Percentiles rank a stretch among this genome's conserved stretches.
Conservation (phyloP, 1,140 invertebrate species). For the Dendrolimus punctatus region DNA sequence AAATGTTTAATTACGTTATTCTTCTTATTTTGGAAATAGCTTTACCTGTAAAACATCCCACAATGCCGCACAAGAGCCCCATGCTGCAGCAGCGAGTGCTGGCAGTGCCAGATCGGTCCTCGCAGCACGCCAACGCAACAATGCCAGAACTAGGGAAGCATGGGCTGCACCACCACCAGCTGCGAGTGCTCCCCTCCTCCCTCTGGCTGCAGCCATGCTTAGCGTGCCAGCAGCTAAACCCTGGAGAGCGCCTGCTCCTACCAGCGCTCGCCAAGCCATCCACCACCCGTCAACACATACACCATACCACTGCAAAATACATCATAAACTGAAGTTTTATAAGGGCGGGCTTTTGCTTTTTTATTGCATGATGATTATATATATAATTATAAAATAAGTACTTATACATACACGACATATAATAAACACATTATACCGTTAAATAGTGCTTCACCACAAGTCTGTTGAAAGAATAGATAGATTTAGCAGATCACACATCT, state of each 20-base stretch:
- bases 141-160: conserved; percentile 76
- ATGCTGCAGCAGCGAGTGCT: conserved; percentile 80
- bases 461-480: no score
- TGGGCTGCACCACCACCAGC: conserved; percentile 80
- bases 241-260: conserved; percentile 77
- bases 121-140: conserved; percentile 75
- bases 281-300: conserved; percentile 77
- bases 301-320: conserved; percentile 53
- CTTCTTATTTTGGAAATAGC: background rate
- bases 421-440: no score
- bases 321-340: background rate
- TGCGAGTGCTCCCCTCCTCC: conserved; percentile 76
- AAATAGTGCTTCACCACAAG: no score
- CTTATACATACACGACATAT: no score
- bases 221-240: conserved; percentile 78
- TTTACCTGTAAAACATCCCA: conserved; percentile 78
- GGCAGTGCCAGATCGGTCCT: conserved; percentile 76
- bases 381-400: no score
- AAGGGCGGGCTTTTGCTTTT: no score
- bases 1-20: no score
- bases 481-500: no score
- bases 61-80: conserved; percentile 83
- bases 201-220: conserved; percentile 78
- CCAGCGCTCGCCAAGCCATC: conserved; percentile 76
- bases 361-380: no score